Evolutionary conservation across 2,888 invertebrate genomes (phyloP), one percentile per base, ranked within the genome.

Genomic region (Cataglyphis albicans): DNA sequence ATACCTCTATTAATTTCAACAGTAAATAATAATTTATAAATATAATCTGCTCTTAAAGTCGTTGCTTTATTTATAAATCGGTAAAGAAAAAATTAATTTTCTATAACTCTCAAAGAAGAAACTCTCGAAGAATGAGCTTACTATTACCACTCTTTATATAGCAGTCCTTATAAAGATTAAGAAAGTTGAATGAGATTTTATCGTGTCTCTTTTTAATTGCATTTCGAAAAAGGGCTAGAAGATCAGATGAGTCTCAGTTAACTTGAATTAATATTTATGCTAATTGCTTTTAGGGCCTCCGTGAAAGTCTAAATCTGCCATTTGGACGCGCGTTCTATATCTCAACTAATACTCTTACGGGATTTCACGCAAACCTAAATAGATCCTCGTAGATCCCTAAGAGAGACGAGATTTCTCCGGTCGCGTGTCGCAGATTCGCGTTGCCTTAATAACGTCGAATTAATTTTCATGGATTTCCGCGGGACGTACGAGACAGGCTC

Each of bases 401-500:
- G 32, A 48, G 48, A 29, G 18, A 76, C 67, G 29, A 68, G 41
- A 35, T 64, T 68, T 68, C 68, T 68, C 55, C 57, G 67, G 76
- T 76, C 76, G 76, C 76, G 76, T 76, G 76, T 76, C 67, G 67
- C 76, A 29, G 67, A 32, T 76, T 57, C 76, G 67, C 76, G 55
- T 68, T 29, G 80, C 48, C 65, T 64, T 48, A 83, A 59, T 82
- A 68, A 73, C 75, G 64, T 84, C 81, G 73, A 88, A 88, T 90
- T 83, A 88, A 90, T 90, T 90, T 87, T 83, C 81, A 84, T 75
- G 85, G 78, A 84, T 87, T 87, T 86, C 82, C 84, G 76, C 80
- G 76, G 65, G 41, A 35, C 75, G 52, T 59, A 76, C 52, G 25
- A 70, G 44, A 83, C 81, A 74, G 82, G 9, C 61, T 64, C 35